A percentile compares a stretch with the other conserved stretches of the same genome.
Conservation (phyloP, 2,113 vertebrate genomes). For the Spermophilus dauricus region DNA sequence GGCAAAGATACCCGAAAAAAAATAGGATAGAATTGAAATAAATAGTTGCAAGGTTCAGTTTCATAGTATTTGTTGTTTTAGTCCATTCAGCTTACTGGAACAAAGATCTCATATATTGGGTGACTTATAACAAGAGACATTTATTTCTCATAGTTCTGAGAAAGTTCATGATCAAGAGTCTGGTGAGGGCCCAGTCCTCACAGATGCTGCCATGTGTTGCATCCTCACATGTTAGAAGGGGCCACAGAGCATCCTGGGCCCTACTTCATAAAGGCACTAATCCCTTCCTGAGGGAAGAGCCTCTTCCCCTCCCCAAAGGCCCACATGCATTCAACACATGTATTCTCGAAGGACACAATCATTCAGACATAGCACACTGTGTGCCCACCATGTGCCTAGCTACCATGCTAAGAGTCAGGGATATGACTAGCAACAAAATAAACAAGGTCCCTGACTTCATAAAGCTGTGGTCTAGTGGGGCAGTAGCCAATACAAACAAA, state of each 20-base stretch:
- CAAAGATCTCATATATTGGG: background rate
- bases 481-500: background rate
- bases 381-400: background rate
- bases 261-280: background rate
- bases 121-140: background rate
- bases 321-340: no score
- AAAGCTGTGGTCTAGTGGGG: background rate
- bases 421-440: background rate
- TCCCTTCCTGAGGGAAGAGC: background rate
- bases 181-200: background rate
- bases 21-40: slow-evolving; percentile 16
- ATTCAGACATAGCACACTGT: background rate
- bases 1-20: background rate
- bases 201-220: background rate
- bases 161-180: background rate
- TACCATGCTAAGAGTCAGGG: background rate
- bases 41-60: background rate
- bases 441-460: background rate
- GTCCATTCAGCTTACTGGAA: background rate
- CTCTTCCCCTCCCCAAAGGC: no score
- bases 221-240: background rate
- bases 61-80: background rate
- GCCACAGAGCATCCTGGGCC: background rate
- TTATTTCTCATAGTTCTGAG: background rate
- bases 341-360: background rate